Base-by-base conservation (phyloP, 2,797 vertebrate genomes). In the Sebastes taczanowskii region DNA sequence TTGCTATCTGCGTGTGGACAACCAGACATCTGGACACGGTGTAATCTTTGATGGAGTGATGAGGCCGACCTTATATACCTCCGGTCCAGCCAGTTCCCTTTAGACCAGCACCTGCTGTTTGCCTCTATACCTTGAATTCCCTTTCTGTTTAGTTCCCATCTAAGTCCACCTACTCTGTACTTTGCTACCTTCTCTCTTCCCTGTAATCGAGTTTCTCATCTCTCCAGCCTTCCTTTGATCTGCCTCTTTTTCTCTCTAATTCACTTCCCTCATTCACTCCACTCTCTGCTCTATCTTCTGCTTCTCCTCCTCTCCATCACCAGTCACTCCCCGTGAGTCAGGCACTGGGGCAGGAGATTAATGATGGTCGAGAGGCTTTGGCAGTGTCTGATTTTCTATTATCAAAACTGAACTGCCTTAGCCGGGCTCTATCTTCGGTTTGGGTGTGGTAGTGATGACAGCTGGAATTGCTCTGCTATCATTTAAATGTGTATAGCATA, bases 311-410 rank as follows among this genome's bases (percentile, higher is more conserved):
- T 85, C 80, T 91, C 77, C 79, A 90, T 89, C 89, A 86, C 73
- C 83, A 81, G 85, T 93, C 85, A 38, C 71, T 68, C 73, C 68
- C 81, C 74, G 82, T 74, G 86, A 91, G 88, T 84, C 84, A 88
- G 83, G 77, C 59, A 20, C 79, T 74, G 76, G 81, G 82, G 78
- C 88, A 86, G 80, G 89, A 94, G 93, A 95, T 95, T 91, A 94
- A 94, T 93, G 89, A 83, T 90, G 88, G 90, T 75, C n/a, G 67
- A 90, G 88, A 84, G 74, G 87, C 83, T 91, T 89, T 93, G 91
- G 92, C 89, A 90, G 80, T 87, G 85, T 90, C 90, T 93, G 90
- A 93, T 92, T 93, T 93, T 93, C 87, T 92, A 79, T 95, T 92
- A 94, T 94, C 91, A 94, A 93, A 94, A 86, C 81, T 77, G 78